These are phyloP conservation scores for Pentalonia nigronervosa DNA, from an alignment of 1,140 invertebrate genomes.

Conservation along the genomic window DNA sequence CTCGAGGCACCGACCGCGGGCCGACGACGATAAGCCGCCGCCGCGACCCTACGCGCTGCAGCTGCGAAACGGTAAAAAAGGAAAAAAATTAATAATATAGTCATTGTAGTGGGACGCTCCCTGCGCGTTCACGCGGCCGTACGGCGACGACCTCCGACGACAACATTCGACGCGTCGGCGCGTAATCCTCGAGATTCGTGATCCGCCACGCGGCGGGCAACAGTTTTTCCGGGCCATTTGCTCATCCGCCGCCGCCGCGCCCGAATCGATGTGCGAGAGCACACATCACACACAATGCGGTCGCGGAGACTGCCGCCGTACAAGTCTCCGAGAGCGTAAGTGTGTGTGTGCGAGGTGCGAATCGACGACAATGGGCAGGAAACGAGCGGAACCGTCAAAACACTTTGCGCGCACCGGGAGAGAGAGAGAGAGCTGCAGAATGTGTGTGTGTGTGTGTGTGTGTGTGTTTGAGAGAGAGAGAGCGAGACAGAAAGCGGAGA, in stretches of 20 bases:
- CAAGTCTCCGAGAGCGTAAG: not conserved
- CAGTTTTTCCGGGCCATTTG: constrained; percentile 27
- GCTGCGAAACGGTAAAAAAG: not conserved
- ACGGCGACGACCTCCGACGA: not conserved
- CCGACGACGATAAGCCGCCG: not conserved
- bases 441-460: rapidly evolving
- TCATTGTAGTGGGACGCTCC: not conserved
- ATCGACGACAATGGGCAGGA: constrained; percentile 37
- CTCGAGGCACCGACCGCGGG: not conserved
- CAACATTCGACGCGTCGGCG: not conserved
- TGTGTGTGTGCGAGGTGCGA: not conserved
- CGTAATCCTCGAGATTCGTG: constrained; percentile 3
- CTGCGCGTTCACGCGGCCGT: not conserved
- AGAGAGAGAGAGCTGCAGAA: no score
- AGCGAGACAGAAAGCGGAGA: not conserved
- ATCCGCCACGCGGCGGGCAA: not conserved
- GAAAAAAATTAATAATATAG: not conserved
- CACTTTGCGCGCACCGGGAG: not conserved
- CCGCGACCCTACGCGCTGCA: not conserved
- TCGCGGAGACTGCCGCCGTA: not conserved
- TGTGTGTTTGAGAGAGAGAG: not conserved
- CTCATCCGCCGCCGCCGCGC: not conserved
- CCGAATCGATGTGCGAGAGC: not conserved
- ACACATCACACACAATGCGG: not conserved
- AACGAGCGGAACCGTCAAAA: constrained; percentile 32